Evolutionary conservation across 1,140 invertebrate genomes (phyloP), one percentile per base, ranked within the genome.

Genomic region (Neodiprion fabricii): DNA sequence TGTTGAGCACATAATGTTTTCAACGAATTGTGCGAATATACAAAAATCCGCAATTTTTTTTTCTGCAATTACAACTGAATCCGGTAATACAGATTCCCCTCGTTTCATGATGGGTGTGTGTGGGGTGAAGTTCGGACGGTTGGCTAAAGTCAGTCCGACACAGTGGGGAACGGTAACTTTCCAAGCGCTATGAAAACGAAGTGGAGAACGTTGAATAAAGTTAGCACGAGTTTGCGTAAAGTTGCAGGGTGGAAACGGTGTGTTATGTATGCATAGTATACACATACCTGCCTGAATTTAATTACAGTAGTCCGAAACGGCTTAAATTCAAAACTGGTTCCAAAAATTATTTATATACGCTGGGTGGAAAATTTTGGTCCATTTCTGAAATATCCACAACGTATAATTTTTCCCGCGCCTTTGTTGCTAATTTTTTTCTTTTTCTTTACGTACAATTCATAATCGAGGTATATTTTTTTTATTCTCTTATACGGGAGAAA

Each of bases 111-210:
- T 61, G 53, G 3, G 9, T 61, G 53, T 14, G n/a, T 61, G 53
- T 61, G 53, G 9, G 53, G 53, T 4, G n/a, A 61, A 61, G 11
- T 17, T 17, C n/a, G 28, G 53, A 61, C 53, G 53, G 28, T 61
- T 61, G 53, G 53, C 53, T 61, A 61, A 61, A 61, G 3, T 61
- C 53, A 61, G 53, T 17, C 53, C 11, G 7, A 40, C 28, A 40
- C 28, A 40, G 28, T 40, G 5, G 28, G 28, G 28, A 61, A 61
- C 2, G 53, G 53, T 61, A 61, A 61, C 53, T 61, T 61, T 61
- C 53, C 11, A 61, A 61, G 53, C 53, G 53, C 53, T 61, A 61
- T 61, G 53, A 61, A 61, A 61, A 61, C 53, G 53, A 61, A 61
- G 53, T 9, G n/a, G 53, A 9, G 53, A 61, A 61, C 9, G 53